Conservation (phyloP, 1,140 invertebrate genomes). For the Nephotettix cincticeps region DNA sequence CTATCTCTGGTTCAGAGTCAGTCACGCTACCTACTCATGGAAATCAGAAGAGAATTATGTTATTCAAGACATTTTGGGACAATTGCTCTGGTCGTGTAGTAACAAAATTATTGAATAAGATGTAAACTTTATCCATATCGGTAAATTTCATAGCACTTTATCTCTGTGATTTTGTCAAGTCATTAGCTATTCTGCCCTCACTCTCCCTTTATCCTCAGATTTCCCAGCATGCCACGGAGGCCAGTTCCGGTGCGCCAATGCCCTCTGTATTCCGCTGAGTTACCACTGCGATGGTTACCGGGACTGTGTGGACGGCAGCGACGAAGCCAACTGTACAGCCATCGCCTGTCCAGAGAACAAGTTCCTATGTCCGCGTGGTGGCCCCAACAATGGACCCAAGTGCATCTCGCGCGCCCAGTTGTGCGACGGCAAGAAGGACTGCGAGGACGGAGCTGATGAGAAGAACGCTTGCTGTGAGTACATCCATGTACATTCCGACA, state of each 20-base stretch:
- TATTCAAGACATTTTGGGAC: no score
- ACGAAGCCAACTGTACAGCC: constrained; percentile 86
- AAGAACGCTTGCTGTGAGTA: constrained; percentile 83
- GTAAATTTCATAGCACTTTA: no score
- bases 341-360: constrained; percentile 90
- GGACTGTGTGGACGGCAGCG: constrained; percentile 84
- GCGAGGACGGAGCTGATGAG: constrained; percentile 88
- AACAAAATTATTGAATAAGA: no score
- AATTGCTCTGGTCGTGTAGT: no score
- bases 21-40: no score
- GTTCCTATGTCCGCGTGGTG: constrained; percentile 83
- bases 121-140: no score
- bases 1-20: no score
- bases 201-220: no score
- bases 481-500: no score
- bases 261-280: constrained; percentile 84
- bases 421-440: constrained; percentile 88
- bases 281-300: constrained; percentile 81
- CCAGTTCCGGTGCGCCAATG: constrained; percentile 92
- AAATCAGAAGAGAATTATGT: no score
- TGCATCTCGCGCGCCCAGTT: constrained; percentile 87
- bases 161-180: no score
- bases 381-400: constrained; percentile 64
- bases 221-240: constrained; percentile 87
- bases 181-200: no score